These are phyloP conservation scores for Drosophila buzzatii DNA, from an alignment of 2,888 invertebrate genomes.

Conservation along the genomic window DNA sequence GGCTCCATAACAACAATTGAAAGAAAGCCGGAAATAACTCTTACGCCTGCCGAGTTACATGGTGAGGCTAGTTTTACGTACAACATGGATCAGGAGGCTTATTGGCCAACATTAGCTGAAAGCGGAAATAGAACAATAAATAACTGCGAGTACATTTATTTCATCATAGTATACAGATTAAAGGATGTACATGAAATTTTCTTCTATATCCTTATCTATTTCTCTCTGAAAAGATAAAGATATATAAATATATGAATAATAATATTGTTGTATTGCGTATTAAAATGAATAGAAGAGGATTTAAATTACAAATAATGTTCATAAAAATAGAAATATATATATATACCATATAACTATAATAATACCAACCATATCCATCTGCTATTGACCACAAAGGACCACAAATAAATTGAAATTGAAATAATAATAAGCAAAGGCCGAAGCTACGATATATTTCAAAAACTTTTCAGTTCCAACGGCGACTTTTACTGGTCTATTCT, in stretches of 20 bases:
- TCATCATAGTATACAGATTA: neutral
- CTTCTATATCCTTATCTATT: too few species aligned
- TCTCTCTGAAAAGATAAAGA: neutral
- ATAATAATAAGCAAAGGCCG: too few species aligned
- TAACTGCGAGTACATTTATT: neutral
- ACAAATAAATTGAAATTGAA: too few species aligned
- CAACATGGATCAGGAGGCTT: neutral
- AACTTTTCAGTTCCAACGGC: neutral
- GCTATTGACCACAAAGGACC: too few species aligned
- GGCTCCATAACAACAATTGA: slow-evolving; percentile 42
- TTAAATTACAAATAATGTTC: too few species aligned
- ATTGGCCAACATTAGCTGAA: slow-evolving; percentile 1
- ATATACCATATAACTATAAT: too few species aligned
- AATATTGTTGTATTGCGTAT: neutral
- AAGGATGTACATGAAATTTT: neutral
- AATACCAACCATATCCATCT: too few species aligned
- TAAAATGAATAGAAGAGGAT: too few species aligned
- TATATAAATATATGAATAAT: neutral
- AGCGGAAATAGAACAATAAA: neutral
- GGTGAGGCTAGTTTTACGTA: slow-evolving; percentile 35
- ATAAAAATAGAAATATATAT: too few species aligned
- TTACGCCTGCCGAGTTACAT: slow-evolving; percentile 34
- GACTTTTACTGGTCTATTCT: neutral
- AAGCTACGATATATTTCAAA: neutral
- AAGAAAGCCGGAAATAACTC: slow-evolving; percentile 45